Percentiles rank a stretch among this genome's conserved stretches.
Conservation (phyloP, 2,797 vertebrate species). For the Synaphobranchus kaupii region DNA sequence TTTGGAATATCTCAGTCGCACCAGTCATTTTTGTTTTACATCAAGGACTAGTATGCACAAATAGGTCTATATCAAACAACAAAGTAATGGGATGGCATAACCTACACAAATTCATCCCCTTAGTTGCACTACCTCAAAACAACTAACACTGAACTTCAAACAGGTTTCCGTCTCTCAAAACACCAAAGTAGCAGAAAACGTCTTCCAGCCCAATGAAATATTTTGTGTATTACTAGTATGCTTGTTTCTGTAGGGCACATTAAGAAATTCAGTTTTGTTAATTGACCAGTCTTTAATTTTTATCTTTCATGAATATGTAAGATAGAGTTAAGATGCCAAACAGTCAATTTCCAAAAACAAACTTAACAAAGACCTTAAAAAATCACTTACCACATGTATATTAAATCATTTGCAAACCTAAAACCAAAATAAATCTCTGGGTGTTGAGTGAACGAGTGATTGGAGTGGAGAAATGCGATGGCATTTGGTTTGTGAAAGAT, state of each 20-base stretch:
- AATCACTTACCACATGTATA: too few species aligned
- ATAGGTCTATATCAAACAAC: neutral
- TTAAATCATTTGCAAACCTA: too few species aligned
- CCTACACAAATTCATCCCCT: conserved; percentile 31
- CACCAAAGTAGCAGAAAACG: neutral
- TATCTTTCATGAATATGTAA: neutral
- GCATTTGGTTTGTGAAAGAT: neutral
- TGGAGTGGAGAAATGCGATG: neutral
- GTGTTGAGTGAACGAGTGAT: neutral
- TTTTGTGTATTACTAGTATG: neutral
- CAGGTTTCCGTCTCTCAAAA: neutral
- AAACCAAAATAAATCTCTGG: neutral
- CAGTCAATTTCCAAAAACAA: neutral
- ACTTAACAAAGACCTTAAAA: too few species aligned
- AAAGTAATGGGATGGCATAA: neutral
- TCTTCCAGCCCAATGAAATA: neutral
- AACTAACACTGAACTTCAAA: neutral
- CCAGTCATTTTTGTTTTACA: neutral
- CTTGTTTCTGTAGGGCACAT: neutral
- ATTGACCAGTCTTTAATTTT: too few species aligned
- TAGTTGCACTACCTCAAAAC: neutral
- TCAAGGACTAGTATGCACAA: neutral
- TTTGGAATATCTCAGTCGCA: too few species aligned
- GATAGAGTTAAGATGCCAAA: neutral
- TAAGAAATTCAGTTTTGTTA: neutral